Base-by-base conservation (phyloP, 2,797 vertebrate genomes). In the Sebastes taczanowskii region DNA sequence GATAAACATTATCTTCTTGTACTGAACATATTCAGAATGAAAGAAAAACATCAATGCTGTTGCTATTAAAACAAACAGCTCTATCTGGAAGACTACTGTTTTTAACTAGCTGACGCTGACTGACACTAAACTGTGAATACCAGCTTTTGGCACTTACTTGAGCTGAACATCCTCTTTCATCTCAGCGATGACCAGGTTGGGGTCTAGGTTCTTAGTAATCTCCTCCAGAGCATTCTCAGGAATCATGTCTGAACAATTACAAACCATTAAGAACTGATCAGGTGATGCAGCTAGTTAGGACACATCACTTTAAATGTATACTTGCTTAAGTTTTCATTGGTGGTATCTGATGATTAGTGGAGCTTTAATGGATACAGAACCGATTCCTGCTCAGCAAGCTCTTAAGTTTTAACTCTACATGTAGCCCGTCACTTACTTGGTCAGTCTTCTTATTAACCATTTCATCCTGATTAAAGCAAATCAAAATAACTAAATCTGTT, bases 141-240 rank as follows among this genome's bases (percentile, higher is more conserved):
- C 20, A 61, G n/a, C 29, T 52, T 83, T 4, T 38, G 94, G 16
- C 4, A 4, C 97, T 97, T 94, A 99, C 98, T 97, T 97, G 92
- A 98, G 96, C 87, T 97, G 97, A 85, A 97, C 90, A n/a, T 84
- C 86, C 58, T 96, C 97, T 94, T 96, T 98, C 80, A 78, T 97
- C 88, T 98, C 98, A 60, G 97, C 97, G 71, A 99, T 94, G 78
- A 99, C 96, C 1, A 98, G 96, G 22, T 96, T 97, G 86, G 98
- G 98, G 85, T 99, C 98, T 30, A 99, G 96, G 91, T 98, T 99
- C 94, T 99, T 99, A 25, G 98, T 99, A 79, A 99, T 97, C 92
- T 99, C 98, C 91, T 99, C 97, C 72, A 99, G 93, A 79, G 98
- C 98, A 7, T 99, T 99, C 91, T 99, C 98, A 79, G 98, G 97